Evolutionary conservation across 2,113 vertebrate species (phyloP).

Genomic region (Paralichthys olivaceus): DNA sequence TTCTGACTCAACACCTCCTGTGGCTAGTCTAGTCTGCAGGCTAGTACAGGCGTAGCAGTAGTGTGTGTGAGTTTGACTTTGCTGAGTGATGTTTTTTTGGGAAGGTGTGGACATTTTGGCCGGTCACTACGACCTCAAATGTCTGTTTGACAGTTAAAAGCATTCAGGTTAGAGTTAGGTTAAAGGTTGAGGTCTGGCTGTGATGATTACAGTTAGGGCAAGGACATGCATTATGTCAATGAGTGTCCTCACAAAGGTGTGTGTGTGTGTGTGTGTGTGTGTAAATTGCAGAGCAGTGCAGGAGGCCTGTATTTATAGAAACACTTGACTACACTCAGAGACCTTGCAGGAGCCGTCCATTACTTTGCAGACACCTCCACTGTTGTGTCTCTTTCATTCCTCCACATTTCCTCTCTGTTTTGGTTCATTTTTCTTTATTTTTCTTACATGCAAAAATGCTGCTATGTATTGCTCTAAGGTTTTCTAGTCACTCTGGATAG

Average conservation of each 20-base stretch:
- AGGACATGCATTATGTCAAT: not conserved
- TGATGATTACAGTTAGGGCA: not conserved
- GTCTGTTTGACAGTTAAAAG: conserved; percentile 1
- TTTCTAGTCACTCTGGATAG: not conserved
- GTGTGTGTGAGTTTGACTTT: conserved; percentile 22
- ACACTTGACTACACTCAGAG: conserved; percentile 76
- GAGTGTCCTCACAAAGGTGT: conserved; percentile 11
- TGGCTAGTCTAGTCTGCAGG: conserved; percentile 38
- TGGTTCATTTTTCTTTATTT: not conserved
- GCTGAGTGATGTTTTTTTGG: too few relatives aligned
- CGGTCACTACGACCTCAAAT: not conserved
- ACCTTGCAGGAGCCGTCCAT: conserved; percentile 58
- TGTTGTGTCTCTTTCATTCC: conserved; percentile 19
- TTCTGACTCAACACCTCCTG: conserved; percentile 28
- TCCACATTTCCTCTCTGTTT: not conserved
- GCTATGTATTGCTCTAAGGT: not conserved
- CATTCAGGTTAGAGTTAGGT: not conserved
- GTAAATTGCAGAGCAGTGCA: conserved; percentile 74
- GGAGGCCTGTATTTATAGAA: conserved; percentile 80
- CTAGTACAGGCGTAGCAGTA: conserved; percentile 61
- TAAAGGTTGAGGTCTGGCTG: not conserved
- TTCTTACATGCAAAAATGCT: not conserved
- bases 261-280: conserved; percentile 49
- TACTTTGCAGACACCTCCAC: conserved; percentile 29
- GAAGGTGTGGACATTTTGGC: too few relatives aligned